phyloP scores from a whole-genome alignment of 2,113 vertebrate genomes.

The Poeciliopsis retropinna region DNA sequence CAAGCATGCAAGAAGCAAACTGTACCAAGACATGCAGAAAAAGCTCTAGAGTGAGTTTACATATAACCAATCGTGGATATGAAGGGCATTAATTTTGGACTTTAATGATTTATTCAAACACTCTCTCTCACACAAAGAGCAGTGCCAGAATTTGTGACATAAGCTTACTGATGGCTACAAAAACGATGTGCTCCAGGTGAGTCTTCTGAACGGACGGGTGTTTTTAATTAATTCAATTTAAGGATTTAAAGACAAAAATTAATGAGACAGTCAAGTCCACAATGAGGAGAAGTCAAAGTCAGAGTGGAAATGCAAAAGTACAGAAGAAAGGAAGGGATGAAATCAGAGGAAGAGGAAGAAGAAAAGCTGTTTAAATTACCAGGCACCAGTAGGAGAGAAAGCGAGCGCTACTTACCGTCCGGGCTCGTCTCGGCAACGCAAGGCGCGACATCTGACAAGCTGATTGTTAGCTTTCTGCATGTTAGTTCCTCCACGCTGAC shows the following conservation, averaged over 20 bases:
- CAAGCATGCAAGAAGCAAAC: conserved; percentile 70
- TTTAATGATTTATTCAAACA: background rate
- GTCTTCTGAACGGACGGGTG: background rate
- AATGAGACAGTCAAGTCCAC: background rate
- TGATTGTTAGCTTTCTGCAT: conserved; percentile 97
- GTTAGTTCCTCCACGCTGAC: conserved; percentile 74
- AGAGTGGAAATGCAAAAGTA: background rate
- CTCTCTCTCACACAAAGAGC: too few species aligned
- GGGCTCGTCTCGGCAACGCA: conserved; percentile 84
- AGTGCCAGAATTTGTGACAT: background rate
- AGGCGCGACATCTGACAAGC: conserved; percentile 92
- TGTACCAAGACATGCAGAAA: conserved; percentile 48
- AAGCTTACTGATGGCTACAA: background rate
- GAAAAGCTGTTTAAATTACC: conserved; percentile 11
- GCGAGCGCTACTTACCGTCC: conserved; percentile 90
- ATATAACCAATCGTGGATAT: background rate
- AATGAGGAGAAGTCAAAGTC: background rate
- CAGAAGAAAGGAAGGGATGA: background rate
- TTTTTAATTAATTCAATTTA: background rate
- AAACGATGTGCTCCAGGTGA: too few species aligned
- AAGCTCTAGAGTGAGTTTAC: conserved; percentile 2
- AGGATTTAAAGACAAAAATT: background rate
- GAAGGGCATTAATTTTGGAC: background rate
- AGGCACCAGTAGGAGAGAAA: conserved; percentile 75
- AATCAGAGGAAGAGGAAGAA: conserved; percentile 11